phyloP scores from a whole-genome alignment of 2,888 invertebrate species.

The Escarpia spicata region DNA sequence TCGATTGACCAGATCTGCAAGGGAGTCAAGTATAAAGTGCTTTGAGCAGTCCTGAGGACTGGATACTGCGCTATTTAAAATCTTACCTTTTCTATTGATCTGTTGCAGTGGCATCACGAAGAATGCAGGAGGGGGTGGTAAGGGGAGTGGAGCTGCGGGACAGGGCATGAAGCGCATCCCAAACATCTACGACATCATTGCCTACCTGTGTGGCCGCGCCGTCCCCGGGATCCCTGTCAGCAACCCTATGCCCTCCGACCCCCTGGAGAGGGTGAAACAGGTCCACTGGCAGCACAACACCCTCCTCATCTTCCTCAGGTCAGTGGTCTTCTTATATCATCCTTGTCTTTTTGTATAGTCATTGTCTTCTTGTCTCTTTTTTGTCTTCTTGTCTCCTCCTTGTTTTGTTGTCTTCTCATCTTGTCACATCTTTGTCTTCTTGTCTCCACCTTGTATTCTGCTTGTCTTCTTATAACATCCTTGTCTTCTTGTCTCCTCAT shows the following conservation, averaged over 20 bases:
- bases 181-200: constrained; percentile 65
- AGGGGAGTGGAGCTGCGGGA: constrained; percentile 32
- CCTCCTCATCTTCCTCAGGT: constrained; percentile 65
- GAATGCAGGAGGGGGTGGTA: constrained; percentile 44
- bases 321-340: constrained; percentile 24
- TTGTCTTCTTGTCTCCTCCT: too few relatives aligned
- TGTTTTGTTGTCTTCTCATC: too few relatives aligned
- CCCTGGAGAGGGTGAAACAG: constrained; percentile 61
- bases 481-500: too few relatives aligned
- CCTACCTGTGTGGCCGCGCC: constrained; percentile 55
- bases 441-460: too few relatives aligned
- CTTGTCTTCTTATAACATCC: too few relatives aligned
- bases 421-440: too few relatives aligned
- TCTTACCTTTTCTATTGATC: not conserved
- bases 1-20: too few relatives aligned
- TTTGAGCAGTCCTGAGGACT: too few relatives aligned
- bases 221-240: constrained; percentile 63
- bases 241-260: constrained; percentile 58
- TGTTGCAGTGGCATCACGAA: constrained; percentile 43
- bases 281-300: constrained; percentile 65
- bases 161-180: constrained; percentile 53
- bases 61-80: too few relatives aligned
- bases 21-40: too few relatives aligned
- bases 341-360: too few relatives aligned
- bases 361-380: too few relatives aligned